Percentiles rank a stretch among this genome's conserved stretches.
phyloP scores from a whole-genome alignment of 2,888 invertebrate species.

The Caenorhabditis zanzibari region DNA sequence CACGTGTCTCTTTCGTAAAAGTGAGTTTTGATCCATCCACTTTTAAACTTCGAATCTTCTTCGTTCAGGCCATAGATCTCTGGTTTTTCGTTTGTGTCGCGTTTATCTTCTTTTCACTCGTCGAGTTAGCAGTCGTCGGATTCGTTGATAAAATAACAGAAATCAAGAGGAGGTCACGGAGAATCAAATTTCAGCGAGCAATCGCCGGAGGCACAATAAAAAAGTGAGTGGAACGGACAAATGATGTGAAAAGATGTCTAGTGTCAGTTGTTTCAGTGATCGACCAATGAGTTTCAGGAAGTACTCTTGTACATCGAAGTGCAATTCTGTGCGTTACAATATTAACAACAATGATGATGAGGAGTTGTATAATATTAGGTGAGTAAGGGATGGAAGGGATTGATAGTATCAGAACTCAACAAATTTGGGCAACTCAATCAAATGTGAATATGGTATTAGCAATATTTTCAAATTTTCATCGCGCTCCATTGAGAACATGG shows the following conservation, averaged over 20 bases:
- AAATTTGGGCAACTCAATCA: no score
- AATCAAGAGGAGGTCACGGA: conserved; percentile 70
- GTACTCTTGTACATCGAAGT: conserved; percentile 63
- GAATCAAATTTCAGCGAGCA: conserved; percentile 69
- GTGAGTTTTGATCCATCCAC: conserved; percentile 41
- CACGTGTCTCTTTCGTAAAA: conserved; percentile 83
- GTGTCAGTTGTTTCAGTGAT: conserved; percentile 45
- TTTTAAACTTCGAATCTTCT: no score
- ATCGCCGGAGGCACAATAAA: conserved; percentile 64
- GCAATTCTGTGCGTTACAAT: conserved; percentile 65
- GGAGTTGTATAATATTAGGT: conserved; percentile 65
- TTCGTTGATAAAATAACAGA: conserved; percentile 81
- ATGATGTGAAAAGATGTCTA: neutral
- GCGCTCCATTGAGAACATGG: no score
- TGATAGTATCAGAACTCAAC: no score
- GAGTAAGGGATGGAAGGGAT: neutral
- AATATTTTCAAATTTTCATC: no score
- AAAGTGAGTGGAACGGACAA: conserved; percentile 56
- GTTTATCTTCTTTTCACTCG: conserved; percentile 82
- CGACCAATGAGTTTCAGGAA: conserved; percentile 62
- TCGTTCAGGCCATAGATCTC: conserved; percentile 80
- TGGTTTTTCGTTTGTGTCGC: conserved; percentile 83
- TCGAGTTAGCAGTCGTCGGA: conserved; percentile 82
- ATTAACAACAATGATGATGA: conserved; percentile 73
- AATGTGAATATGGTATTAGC: no score